Percentiles rank a stretch among this genome's conserved stretches.
These are phyloP conservation scores for Peromyscus leucopus DNA, from an alignment of 2,113 vertebrate species.

Conservation along the genomic window DNA sequence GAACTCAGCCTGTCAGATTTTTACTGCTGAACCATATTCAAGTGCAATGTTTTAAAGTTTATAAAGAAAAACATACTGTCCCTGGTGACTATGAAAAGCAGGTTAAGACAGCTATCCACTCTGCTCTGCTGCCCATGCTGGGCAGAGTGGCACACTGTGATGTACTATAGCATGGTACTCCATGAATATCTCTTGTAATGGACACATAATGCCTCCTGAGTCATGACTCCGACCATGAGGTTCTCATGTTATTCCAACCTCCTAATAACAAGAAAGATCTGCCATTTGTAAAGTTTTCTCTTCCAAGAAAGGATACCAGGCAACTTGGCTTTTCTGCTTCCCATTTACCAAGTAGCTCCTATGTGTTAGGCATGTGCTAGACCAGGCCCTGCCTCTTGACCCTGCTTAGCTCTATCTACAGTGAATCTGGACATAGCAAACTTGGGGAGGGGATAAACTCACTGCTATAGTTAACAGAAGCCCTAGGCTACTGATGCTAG, in stretches of 20 bases:
- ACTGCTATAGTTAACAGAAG: background rate
- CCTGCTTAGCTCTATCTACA: background rate
- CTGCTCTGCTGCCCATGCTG: background rate
- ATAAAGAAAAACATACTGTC: background rate
- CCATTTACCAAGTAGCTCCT: background rate
- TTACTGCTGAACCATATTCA: background rate
- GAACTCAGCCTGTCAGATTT: background rate
- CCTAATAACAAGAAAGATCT: background rate
- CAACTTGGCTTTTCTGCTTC: background rate
- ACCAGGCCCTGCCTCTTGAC: background rate
- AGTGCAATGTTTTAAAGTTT: background rate
- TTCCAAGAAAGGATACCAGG: background rate
- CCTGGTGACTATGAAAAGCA: background rate
- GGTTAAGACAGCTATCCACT: background rate
- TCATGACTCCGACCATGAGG: background rate
- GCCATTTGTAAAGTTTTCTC: background rate
- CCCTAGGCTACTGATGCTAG: background rate
- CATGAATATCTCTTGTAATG: rapidly evolving
- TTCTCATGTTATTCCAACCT: background rate
- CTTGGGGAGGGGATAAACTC: background rate
- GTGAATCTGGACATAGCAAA: background rate
- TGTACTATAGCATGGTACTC: rapidly evolving
- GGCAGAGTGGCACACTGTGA: background rate
- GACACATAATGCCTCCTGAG: background rate
- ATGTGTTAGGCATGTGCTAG: too few species aligned